Percentiles rank a stretch among this genome's conserved stretches.
phyloP scores from a whole-genome alignment of 2,113 vertebrate species.

The Leucopsar rothschildi region DNA sequence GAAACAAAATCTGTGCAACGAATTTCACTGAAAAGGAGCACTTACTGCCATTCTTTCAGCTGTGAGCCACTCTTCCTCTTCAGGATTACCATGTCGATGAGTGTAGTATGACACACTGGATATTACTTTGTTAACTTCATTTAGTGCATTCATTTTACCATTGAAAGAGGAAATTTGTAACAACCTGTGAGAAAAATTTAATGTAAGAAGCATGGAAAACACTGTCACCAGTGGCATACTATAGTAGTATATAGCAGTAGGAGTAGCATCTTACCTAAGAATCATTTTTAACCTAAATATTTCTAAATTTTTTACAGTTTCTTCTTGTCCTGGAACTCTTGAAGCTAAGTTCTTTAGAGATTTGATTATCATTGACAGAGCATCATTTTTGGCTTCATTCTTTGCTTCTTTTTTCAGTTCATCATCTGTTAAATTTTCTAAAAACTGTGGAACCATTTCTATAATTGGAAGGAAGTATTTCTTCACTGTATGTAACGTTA shows the following conservation, averaged over 20 bases:
- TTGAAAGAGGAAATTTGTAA: slow-evolving; percentile 99
- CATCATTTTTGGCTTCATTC: slow-evolving; percentile 99
- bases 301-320: slow-evolving; percentile 99
- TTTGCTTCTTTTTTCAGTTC: slow-evolving; percentile 99
- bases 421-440: slow-evolving; percentile 99
- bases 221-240: background rate
- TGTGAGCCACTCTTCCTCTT: slow-evolving; percentile 98
- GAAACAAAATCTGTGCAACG: background rate
- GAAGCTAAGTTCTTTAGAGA: slow-evolving; percentile 99
- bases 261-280: slow-evolving; percentile 87
- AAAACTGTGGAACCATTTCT: slow-evolving; percentile 99
- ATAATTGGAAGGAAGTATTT: slow-evolving; percentile 99
- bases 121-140: slow-evolving; percentile 99
- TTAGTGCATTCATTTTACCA: slow-evolving; percentile 99
- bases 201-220: slow-evolving; percentile 8
- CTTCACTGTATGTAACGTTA: slow-evolving; percentile 98
- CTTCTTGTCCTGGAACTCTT: slow-evolving; percentile 97
- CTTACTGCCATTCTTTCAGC: slow-evolving; percentile 98
- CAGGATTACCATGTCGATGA: slow-evolving; percentile 94
- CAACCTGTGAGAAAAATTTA: slow-evolving; percentile 80
- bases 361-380: slow-evolving; percentile 99
- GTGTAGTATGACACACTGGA: slow-evolving; percentile 99
- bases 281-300: slow-evolving; percentile 99
- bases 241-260: background rate
- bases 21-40: background rate